Evolutionary conservation across 92 coral and sea anemone genomes (phyloP), one percentile per base, ranked within the genome.

Genomic region (Montipora capitata): DNA sequence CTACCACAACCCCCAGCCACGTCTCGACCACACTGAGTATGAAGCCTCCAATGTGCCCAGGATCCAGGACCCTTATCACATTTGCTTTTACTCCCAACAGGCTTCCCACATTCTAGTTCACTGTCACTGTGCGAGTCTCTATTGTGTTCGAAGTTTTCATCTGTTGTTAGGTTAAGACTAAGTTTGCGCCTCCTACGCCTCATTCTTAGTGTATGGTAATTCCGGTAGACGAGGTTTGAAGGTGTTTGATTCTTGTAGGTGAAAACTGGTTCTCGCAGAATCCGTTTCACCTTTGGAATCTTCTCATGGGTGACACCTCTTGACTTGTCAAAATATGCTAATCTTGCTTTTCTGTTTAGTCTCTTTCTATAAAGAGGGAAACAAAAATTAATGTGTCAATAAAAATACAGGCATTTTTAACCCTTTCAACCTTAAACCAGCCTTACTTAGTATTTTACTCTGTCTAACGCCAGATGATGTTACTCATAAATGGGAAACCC

Each of bases 221-320:
- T 85, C 76, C 57, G 62, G 75, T 16, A 45, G 10, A 72, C 39
- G 5, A 43, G 4, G 9, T 15, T 16, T 42, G 56, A 72, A 72
- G 72, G 59, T 59, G 39, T 40, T 78, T 77, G 79, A 45, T 93
- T 94, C 66, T 88, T 96, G 92, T 94, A 98, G 48, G 93, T 84
- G 72, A 98, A 98, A 4, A 95, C 91, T 10, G 99, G 91, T 63
- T 94, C 94, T 75, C 88, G 89, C 54, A 98, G 84, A 17, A 98
- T 88, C 67, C 74, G 77, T 68, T 88, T 96, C 10, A 58, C 86
- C 14, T 72, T 89, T 38, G 74, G 77, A 35, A 17, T 74, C 40
- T 65, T 77, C 12, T 74, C 90, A 72, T 64, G 73, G 59, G 85
- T 87, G 20, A 68, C 35, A 43, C 72, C 45, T 13, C 79, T 78